These are phyloP conservation scores for Phoeniculus purpureus DNA, from an alignment of 2,797 vertebrate species.

Conservation along the genomic window DNA sequence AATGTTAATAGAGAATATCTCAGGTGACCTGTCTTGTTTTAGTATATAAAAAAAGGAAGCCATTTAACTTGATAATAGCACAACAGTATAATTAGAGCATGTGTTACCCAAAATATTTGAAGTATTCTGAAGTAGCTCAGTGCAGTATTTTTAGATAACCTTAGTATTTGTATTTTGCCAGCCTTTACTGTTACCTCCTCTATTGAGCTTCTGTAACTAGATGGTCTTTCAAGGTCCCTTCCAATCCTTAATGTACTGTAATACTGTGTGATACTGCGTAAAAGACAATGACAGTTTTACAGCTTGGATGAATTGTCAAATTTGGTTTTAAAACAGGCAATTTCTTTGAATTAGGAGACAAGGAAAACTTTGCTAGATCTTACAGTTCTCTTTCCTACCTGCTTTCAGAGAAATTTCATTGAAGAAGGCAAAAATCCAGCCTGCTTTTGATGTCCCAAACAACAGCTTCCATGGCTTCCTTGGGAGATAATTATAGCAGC, in stretches of 20 bases:
- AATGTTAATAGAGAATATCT: conserved; percentile 34
- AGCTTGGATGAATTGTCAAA: not conserved
- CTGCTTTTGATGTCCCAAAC: not conserved
- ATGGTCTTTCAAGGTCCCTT: too few relatives aligned
- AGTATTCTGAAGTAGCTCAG: conserved; percentile 50
- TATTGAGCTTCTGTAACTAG: not conserved
- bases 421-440: not conserved
- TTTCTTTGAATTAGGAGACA: not conserved
- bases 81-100: conserved; percentile 48
- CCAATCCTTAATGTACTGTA: too few relatives aligned
- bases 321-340: not conserved
- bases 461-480: not conserved
- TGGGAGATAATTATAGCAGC: not conserved
- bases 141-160: conserved; percentile 61
- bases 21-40: conserved; percentile 32
- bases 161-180: conserved; percentile 37
- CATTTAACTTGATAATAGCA: conserved; percentile 45
- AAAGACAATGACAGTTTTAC: not conserved
- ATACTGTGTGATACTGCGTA: too few relatives aligned
- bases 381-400: not conserved
- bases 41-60: not conserved
- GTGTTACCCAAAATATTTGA: conserved; percentile 33
- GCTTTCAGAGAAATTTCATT: not conserved
- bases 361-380: not conserved
- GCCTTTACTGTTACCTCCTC: not conserved